Conservation (phyloP, 2,888 invertebrate species). For the Sinodicranocentrus sp. region DNA sequence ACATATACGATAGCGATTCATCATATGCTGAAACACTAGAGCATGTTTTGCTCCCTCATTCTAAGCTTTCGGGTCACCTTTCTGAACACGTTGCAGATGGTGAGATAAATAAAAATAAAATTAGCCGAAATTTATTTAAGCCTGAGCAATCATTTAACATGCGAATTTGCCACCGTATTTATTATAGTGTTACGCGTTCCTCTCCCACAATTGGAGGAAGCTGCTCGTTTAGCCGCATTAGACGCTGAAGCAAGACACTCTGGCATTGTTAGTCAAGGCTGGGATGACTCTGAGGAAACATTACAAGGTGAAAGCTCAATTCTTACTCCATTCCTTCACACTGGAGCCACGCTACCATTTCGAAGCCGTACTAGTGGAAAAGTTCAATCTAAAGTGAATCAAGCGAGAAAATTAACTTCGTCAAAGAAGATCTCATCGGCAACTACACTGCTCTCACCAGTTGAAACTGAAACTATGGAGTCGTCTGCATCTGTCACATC, state of each 20-base stretch:
- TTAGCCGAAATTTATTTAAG: too few species aligned
- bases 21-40: constrained; percentile 17
- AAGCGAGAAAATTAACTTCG: constrained; percentile 36
- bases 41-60: constrained; percentile 55
- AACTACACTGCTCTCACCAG: constrained; percentile 43
- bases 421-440: constrained; percentile 24
- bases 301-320: constrained; percentile 56
- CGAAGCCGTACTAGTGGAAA: constrained; percentile 29
- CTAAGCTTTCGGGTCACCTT: constrained; percentile 45
- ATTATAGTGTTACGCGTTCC: constrained; percentile 73
- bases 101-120: neutral
- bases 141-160: neutral
- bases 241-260: constrained; percentile 53
- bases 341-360: constrained; percentile 41
- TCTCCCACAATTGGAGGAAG: constrained; percentile 63
- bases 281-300: constrained; percentile 44
- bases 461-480: constrained; percentile 30
- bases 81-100: constrained; percentile 54
- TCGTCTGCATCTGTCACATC: constrained; percentile 1
- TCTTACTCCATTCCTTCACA: constrained; percentile 56
- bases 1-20: neutral
- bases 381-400: constrained; percentile 11
- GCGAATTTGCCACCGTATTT: too few species aligned
- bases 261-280: neutral
- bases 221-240: constrained; percentile 55